Evolutionary conservation across 2,888 invertebrate genomes (phyloP), one percentile per base, ranked within the genome.

Genomic region (Oscheius sp.): DNA sequence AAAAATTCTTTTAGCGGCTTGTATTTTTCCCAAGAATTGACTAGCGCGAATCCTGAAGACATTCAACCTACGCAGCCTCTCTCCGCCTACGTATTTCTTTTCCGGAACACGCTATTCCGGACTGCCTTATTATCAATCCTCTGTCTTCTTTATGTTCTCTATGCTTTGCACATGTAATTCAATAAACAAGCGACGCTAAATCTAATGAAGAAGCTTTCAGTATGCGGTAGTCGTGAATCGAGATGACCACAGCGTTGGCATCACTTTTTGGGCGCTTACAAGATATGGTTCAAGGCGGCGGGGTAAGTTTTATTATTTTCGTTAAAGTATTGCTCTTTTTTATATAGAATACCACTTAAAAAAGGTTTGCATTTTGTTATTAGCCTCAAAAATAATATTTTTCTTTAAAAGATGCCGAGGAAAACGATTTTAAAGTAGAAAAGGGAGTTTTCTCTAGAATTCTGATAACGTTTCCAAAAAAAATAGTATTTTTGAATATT

Each of bases 241-340:
- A 52, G 59, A 70, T 46, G 52, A 70, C 70, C 59, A 58, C 66
- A 52, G 66, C 66, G 66, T 35, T 70, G 46, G 58, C 70, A 46
- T 59, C 58, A n/a, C 25, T 72, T 27, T 35, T 72, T 43, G 64
- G 64, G 16, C 63, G 72, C 64, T 35, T 72, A n/a, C 72, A 72
- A 23, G 72, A 64, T 13, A 52, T 72, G 53, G 72, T 72, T 29
- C 72, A 72, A 27, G 72, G 72, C 5, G 49, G 43, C 27, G 72
- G 72, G 53, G 72, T 72, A 9, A 45, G 63, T 72, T 43, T 69
- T 52, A 29, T 7, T 35, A 35, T 35, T 35, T 35, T n/a, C n/a
- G n/a, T n/a, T n/a, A n/a, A n/a, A n/a, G n/a, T n/a, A n/a, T n/a
- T n/a, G n/a, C n/a, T n/a, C 3, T 35, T 35, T 35, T 9, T 35